Evolutionary conservation across 2,888 invertebrate species (phyloP), one percentile per base, ranked within the genome.

Genomic region (Pristionchus japonicus): DNA sequence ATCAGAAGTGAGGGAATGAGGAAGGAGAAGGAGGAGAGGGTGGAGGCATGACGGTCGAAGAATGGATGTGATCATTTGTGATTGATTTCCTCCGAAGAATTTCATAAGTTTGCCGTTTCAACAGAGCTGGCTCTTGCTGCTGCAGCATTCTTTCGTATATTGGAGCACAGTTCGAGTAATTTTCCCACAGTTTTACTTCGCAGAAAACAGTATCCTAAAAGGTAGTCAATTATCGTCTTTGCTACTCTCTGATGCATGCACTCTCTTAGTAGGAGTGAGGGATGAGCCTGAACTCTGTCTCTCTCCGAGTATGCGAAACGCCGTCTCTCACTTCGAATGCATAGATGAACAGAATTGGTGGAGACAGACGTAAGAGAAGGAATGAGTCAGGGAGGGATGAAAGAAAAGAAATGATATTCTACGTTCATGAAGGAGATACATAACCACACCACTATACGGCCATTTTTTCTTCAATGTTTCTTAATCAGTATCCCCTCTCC

Each of bases 11-110:
- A 61, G 23, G 27, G 11, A 74, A n/a, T 37, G 86, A 70, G 74
- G 49, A 49, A 74, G 86, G n/a, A 23, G 49, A 70, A 86, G 70
- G 43, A 49, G 64, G 31, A 64, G 64, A 64, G 64, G 34, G 64
- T 64, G 64, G 64, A 31, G 15, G 27, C 1, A 31, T 27, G 64
- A 31, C 9, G 64, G 31, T 31, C 23, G 20, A n/a, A 23, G 20
- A 11, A 3, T 52, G 52, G 13, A 52, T 52, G 11, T 17, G 49
- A 7, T 49, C 15, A 49, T 52, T 0, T 52, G 52, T 20, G 20
- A 52, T 11, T 52, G 11, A 20, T 17, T 52, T 47, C 47, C 52
- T 20, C 52, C 52, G 52, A 11, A 20, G 52, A 52, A 52, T 52
- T 13, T 9, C 2, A 49, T 49, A 4, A n/a, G n/a, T n/a, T n/a